phyloP scores from a whole-genome alignment of 2,797 vertebrate species.

The Leptoclinus maculatus region DNA sequence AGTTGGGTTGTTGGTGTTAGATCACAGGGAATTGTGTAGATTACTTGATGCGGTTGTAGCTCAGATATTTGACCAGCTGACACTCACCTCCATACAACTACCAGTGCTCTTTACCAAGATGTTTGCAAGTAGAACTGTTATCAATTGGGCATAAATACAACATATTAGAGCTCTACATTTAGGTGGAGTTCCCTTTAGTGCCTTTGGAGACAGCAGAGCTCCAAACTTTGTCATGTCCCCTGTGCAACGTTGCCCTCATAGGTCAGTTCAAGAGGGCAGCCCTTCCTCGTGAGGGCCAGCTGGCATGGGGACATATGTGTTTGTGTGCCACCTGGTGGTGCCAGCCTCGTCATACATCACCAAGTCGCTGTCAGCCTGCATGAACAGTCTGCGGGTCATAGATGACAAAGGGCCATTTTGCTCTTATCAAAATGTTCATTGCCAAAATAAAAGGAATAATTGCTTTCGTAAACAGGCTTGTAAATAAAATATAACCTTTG shows the following conservation, averaged over 20 bases:
- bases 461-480: too few relatives aligned
- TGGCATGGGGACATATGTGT: background rate
- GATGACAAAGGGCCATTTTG: background rate
- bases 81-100: background rate
- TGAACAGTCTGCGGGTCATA: rapidly evolving
- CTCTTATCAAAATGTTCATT: too few relatives aligned
- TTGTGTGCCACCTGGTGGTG: background rate
- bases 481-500: too few relatives aligned
- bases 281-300: background rate
- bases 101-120: background rate
- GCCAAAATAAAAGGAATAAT: too few relatives aligned
- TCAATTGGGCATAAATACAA: too few relatives aligned
- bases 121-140: background rate
- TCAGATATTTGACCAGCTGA: background rate
- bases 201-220: background rate
- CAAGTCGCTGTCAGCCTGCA: background rate
- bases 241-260: background rate
- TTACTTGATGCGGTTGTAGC: too few relatives aligned
- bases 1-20: too few relatives aligned
- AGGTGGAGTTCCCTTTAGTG: background rate
- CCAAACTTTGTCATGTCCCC: constrained; percentile 9
- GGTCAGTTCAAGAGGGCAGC: background rate
- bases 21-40: too few relatives aligned
- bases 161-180: too few relatives aligned
- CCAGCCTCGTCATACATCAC: background rate